These are phyloP conservation scores for Caenorhabditis uteleia DNA, from an alignment of 2,888 invertebrate genomes.

Conservation along the genomic window DNA sequence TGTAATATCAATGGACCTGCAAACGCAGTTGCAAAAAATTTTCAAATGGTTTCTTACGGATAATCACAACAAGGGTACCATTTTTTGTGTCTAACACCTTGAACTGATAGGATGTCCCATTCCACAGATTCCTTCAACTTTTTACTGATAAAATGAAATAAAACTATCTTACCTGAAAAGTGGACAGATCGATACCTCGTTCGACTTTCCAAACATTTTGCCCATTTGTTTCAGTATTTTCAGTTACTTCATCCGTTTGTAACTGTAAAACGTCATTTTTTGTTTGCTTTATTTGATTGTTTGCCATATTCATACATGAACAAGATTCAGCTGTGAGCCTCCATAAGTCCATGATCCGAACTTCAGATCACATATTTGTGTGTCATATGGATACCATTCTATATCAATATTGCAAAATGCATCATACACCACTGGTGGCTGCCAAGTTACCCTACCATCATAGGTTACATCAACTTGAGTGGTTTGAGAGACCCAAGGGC, in stretches of 20 bases:
- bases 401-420: conserved; percentile 68
- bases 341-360: conserved; percentile 69
- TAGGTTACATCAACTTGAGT: conserved; percentile 60
- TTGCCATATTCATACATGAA: conserved; percentile 52
- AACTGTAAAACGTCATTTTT: conserved; percentile 47
- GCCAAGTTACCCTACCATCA: conserved; percentile 61
- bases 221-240: conserved; percentile 24
- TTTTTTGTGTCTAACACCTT: conserved; percentile 78
- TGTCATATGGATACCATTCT: conserved; percentile 68
- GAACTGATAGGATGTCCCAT: conserved; percentile 66
- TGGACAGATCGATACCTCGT: conserved; percentile 62
- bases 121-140: conserved; percentile 64
- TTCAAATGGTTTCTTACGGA: too few species aligned
- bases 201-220: conserved; percentile 48
- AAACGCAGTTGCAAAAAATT: too few species aligned
- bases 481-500: conserved; percentile 60
- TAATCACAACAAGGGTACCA: conserved; percentile 68
- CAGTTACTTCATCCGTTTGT: conserved; percentile 41
- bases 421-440: conserved; percentile 65
- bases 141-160: background rate
- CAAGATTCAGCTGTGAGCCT: conserved; percentile 65
- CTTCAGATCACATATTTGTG: conserved; percentile 66
- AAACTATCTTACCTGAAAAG: conserved; percentile 44
- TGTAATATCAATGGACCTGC: conserved; percentile 67
- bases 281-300: background rate